Evolutionary conservation across 23 tunicate genomes (phyloP).

Genomic region (Ascidia mentula): DNA sequence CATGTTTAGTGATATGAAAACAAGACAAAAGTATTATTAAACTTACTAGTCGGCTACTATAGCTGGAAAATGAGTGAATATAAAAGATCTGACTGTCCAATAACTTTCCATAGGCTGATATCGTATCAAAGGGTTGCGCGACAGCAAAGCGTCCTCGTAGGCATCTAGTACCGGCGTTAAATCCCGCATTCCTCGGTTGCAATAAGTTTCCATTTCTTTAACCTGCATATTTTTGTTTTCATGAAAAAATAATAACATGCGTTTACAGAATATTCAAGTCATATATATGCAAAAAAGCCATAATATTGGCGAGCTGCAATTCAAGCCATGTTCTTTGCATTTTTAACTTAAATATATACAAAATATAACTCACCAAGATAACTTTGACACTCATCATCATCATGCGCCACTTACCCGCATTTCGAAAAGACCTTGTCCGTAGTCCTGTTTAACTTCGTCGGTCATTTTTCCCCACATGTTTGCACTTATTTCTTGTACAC

Average conservation of each 20-base stretch:
- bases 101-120: slow-evolving; percentile 90
- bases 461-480: slow-evolving; percentile 73
- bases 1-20: too few species aligned
- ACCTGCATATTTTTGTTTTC: slow-evolving; percentile 60
- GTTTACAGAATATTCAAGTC: too few species aligned
- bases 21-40: too few species aligned
- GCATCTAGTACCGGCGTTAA: slow-evolving; percentile 81
- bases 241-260: too few species aligned
- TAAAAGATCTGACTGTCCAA: slow-evolving; percentile 78
- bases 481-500: slow-evolving; percentile 50
- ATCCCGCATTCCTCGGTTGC: slow-evolving; percentile 78
- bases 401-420: slow-evolving; percentile 34
- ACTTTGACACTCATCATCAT: not conserved
- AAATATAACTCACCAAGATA: too few species aligned
- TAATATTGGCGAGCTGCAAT: too few species aligned
- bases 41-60: slow-evolving; percentile 85
- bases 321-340: too few species aligned
- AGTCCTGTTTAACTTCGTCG: slow-evolving; percentile 67
- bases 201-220: slow-evolving; percentile 63
- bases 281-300: too few species aligned
- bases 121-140: slow-evolving; percentile 56
- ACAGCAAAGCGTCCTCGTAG: slow-evolving; percentile 88
- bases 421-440: slow-evolving; percentile 80
- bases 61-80: slow-evolving; percentile 86
- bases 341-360: too few species aligned